A percentile compares a stretch with the other conserved stretches of the same genome.
Conservation (phyloP, 35 echinoderm and acorn worm genomes). For the Patiria miniata region DNA sequence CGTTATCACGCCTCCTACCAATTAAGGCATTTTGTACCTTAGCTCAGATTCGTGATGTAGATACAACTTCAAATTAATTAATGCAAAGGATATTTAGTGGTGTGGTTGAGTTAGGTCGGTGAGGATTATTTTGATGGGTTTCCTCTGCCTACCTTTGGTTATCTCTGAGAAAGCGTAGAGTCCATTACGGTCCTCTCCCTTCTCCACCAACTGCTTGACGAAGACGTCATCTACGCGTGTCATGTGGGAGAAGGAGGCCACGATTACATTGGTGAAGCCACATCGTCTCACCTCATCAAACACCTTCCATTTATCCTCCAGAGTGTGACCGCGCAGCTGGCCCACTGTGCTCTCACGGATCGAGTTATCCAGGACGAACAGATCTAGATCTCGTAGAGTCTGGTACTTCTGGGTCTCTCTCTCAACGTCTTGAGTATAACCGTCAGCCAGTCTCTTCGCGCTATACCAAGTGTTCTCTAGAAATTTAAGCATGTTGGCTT, state of each 20-base stretch:
- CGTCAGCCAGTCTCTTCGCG: neutral
- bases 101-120: no score
- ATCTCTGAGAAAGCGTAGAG: constrained; percentile 56
- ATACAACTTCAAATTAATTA: no score
- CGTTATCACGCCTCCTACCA: no score
- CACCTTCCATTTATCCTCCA: constrained; percentile 42
- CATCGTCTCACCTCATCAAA: constrained; percentile 36
- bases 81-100: no score
- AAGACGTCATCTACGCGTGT: constrained; percentile 54
- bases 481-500: no score
- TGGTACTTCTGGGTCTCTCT: constrained; percentile 7
- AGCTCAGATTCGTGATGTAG: no score
- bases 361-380: constrained; percentile 54
- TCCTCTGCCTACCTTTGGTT: neutral
- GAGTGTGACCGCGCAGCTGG: constrained; percentile 32
- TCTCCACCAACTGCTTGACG: constrained; percentile 41
- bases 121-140: no score
- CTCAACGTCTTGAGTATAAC: neutral
- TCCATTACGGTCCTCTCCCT: constrained; percentile 44
- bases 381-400: constrained; percentile 9
- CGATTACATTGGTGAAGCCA: constrained; percentile 35
- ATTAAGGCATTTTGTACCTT: no score
- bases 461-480: neutral
- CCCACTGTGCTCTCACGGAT: constrained; percentile 48
- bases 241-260: constrained; percentile 35